These are phyloP conservation scores for Tangara arthus DNA, from an alignment of 2,797 vertebrate species.

Conservation along the genomic window DNA sequence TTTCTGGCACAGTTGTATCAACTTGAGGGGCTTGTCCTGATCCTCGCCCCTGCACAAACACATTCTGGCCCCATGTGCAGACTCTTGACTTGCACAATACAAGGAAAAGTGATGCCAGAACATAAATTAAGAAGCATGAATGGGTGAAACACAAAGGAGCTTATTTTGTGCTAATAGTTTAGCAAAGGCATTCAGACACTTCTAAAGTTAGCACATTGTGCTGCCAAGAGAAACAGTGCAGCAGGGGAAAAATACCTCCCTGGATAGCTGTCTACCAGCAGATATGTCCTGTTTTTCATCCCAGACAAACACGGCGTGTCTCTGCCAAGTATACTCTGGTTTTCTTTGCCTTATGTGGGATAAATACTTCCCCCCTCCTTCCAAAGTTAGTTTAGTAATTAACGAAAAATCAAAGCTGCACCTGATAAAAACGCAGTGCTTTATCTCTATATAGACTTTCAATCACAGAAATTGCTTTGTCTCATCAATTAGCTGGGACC, in stretches of 20 bases:
- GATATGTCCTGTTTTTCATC: slow-evolving; percentile 63
- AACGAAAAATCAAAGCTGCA: neutral
- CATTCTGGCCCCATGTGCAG: neutral
- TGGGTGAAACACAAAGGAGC: slow-evolving; percentile 46
- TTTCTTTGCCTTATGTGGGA: slow-evolving; percentile 38
- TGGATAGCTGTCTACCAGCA: slow-evolving; percentile 54
- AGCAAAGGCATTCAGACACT: slow-evolving; percentile 54
- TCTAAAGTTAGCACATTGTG: slow-evolving; percentile 61
- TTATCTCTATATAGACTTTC: slow-evolving; percentile 23
- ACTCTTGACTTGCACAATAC: slow-evolving; percentile 53
- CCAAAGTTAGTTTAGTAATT: slow-evolving; percentile 9
- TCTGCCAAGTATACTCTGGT: neutral
- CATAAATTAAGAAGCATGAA: slow-evolving; percentile 58
- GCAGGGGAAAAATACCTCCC: slow-evolving; percentile 45
- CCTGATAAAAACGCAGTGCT: neutral
- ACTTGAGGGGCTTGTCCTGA: neutral
- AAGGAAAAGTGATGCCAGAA: slow-evolving; percentile 56
- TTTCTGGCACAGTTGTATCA: neutral
- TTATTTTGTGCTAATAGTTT: slow-evolving; percentile 60
- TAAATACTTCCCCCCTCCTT: neutral
- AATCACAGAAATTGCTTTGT: slow-evolving; percentile 30
- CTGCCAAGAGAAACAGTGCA: slow-evolving; percentile 69
- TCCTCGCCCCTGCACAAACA: neutral
- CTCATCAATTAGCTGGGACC: slow-evolving; percentile 28
- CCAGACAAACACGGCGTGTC: slow-evolving; percentile 14